Percentiles rank a stretch among this genome's conserved stretches.
These are phyloP conservation scores for Cancer borealis DNA, from an alignment of 2,888 invertebrate species.

Conservation along the genomic window DNA sequence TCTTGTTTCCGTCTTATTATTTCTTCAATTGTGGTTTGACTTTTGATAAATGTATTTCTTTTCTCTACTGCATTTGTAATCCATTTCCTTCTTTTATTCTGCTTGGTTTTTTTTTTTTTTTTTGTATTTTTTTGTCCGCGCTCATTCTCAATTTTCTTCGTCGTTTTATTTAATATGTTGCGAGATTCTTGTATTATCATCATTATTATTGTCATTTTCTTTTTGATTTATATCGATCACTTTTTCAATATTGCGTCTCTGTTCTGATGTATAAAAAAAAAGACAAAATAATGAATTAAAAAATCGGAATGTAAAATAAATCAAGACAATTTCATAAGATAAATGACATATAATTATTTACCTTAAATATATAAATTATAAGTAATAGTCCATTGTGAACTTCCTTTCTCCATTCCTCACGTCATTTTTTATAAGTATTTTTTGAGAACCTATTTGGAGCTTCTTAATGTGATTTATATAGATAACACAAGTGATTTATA, in stretches of 20 bases:
- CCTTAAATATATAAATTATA: not conserved
- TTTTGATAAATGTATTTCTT: too few relatives aligned
- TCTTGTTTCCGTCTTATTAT: not conserved
- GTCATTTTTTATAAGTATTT: not conserved
- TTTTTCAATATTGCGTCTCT: not conserved
- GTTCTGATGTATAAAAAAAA: not conserved
- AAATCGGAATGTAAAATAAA: not conserved
- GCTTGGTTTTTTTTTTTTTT: too few relatives aligned
- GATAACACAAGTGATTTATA: conserved; percentile 26
- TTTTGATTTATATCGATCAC: not conserved
- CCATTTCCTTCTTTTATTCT: too few relatives aligned
- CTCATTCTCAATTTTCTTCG: too few relatives aligned
- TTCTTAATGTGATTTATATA: not conserved
- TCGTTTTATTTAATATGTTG: too few relatives aligned
- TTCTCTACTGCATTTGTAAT: too few relatives aligned
- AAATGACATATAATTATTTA: not conserved
- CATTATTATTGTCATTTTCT: too few relatives aligned
- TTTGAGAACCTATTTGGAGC: not conserved
- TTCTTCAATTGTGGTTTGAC: too few relatives aligned
- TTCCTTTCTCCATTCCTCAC: not conserved
- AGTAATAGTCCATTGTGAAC: not conserved
- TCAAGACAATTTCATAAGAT: not conserved
- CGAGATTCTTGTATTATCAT: too few relatives aligned
- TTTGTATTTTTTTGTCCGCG: too few relatives aligned
- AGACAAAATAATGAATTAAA: not conserved